Evolutionary conservation across 1,140 invertebrate genomes (phyloP).

Genomic region (Bombus sylvicola): DNA sequence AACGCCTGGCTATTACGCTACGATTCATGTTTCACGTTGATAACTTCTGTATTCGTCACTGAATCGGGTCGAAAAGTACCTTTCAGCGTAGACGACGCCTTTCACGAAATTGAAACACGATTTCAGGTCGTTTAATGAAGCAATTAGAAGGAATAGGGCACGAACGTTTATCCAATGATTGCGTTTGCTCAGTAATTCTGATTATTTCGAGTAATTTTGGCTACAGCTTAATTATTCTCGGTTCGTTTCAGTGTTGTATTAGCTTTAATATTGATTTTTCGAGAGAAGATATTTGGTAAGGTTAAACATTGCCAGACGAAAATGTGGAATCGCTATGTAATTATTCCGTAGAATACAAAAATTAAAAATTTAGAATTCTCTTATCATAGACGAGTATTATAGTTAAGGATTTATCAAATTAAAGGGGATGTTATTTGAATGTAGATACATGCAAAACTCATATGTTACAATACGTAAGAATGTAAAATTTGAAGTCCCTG

Average conservation of each 20-base stretch:
- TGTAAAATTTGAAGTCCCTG: not conserved
- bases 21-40: conserved; percentile 14
- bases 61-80: not conserved
- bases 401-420: too few relatives aligned
- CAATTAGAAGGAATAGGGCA: not conserved
- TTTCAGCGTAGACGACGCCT: conserved; percentile 18
- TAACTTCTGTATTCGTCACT: conserved; percentile 16
- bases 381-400: too few relatives aligned
- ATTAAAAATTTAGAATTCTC: not conserved
- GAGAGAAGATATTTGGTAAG: too few relatives aligned
- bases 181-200: not conserved
- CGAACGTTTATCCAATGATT: not conserved
- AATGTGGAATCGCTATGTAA: too few relatives aligned
- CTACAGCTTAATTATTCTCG: not conserved
- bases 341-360: too few relatives aligned
- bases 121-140: not conserved
- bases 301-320: too few relatives aligned
- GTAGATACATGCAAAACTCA: not conserved
- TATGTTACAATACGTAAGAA: too few relatives aligned
- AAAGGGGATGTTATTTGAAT: too few relatives aligned
- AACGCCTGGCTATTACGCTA: not conserved
- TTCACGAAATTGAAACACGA: not conserved
- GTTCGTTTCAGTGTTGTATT: not conserved
- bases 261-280: not conserved
- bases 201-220: not conserved